A percentile compares a stretch with the other conserved stretches of the same genome.
These are phyloP conservation scores for Ptiloglossa arizonensis DNA, from an alignment of 1,140 invertebrate species.

Conservation along the genomic window DNA sequence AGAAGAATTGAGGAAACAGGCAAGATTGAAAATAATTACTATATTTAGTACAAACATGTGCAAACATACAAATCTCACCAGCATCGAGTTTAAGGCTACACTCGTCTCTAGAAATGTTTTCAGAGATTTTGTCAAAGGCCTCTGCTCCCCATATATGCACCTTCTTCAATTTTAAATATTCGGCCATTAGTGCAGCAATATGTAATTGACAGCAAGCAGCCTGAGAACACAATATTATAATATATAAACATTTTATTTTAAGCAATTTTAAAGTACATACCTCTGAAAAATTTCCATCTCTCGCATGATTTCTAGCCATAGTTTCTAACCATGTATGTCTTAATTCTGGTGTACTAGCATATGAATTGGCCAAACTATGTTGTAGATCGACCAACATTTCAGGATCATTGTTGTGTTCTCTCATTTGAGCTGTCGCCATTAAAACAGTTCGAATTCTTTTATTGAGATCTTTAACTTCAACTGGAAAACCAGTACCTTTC, in stretches of 20 bases:
- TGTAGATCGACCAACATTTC: constrained; percentile 96
- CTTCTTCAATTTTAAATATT: constrained; percentile 92
- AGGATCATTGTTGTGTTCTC: constrained; percentile 93
- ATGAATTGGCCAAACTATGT: constrained; percentile 96
- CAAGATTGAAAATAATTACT: constrained; percentile 27
- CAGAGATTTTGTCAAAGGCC: constrained; percentile 90
- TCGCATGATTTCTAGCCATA: constrained; percentile 92
- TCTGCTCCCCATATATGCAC: constrained; percentile 90
- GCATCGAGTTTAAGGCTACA: constrained; percentile 91
- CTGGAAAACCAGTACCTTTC: constrained; percentile 93
- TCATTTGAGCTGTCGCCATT: constrained; percentile 96
- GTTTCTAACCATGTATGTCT: constrained; percentile 96
- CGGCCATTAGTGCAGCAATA: constrained; percentile 95
- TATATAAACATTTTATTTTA: background rate
- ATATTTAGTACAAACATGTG: constrained; percentile 45
- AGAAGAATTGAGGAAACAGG: background rate
- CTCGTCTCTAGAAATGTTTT: constrained; percentile 93
- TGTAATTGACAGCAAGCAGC: constrained; percentile 94
- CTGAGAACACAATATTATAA: constrained; percentile 74
- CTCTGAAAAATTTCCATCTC: constrained; percentile 91
- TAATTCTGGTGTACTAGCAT: constrained; percentile 95
- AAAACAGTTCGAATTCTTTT: constrained; percentile 95
- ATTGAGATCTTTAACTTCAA: constrained; percentile 95
- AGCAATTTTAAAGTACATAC: constrained; percentile 48
- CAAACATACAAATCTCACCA: constrained; percentile 82